Evolutionary conservation across 2,888 invertebrate genomes (phyloP), one percentile per base, ranked within the genome.

Genomic region (Sarcophaga variegata): DNA sequence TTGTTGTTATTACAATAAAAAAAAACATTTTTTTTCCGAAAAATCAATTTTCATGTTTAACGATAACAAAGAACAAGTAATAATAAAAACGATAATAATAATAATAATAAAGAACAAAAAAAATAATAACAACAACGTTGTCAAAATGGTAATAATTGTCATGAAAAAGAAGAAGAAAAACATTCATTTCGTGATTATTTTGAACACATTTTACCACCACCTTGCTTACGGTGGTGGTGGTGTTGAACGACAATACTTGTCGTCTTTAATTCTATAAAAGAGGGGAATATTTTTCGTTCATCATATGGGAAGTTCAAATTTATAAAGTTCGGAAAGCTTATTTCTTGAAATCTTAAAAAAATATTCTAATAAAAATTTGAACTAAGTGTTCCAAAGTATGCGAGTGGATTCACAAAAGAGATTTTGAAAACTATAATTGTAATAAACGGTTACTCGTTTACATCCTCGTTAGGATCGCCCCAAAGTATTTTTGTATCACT

Each of bases 11-110:
- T 71, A 70, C 20, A 62, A 37, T 6, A 37, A 37, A 37, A 66
- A 49, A 45, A 10, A 37, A 69, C 17, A 72, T 37, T 37, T 6
- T 37, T 64, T 66, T 70, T 69, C 54, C 47, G 77, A 64, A 84
- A 88, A 87, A 88, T 88, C 85, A 88, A 87, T 88, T 37, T 88
- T 85, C 81, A 86, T 80, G 80, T 87, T 76, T 49, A 76, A 85
- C 66, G 84, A 84, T 85, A 85, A 85, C 66, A 80, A 80, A 78
- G 62, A 47, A 45, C 37, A 62, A 47, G 49, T 25, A 70, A 70
- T 8, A 59, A 72, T 37, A 37, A 37, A 8, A 60, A 37, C 2
- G 37, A 72, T 37, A 72, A 72, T 20, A 59, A 27, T 66, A 66
- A 10, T 59, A 37, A 37, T 37, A 37, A 37, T 37, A 37, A 37